Evolutionary conservation across 2,888 invertebrate species (phyloP).

Genomic region (Eupithecia exiguata): DNA sequence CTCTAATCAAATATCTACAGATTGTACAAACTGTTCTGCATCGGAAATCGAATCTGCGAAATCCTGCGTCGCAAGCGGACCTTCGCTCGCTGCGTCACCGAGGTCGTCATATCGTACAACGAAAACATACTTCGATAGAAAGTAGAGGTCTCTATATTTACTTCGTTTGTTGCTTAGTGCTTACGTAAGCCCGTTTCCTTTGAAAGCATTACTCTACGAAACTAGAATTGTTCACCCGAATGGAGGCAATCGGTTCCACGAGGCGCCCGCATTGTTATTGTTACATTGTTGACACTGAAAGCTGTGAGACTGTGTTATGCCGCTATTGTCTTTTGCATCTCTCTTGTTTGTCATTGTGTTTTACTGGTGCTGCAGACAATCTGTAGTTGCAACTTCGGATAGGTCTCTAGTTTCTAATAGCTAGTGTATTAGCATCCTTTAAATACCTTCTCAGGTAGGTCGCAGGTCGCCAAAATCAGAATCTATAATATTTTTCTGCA

Average conservation of each 20-base stretch:
- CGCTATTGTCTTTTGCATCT: slow-evolving; percentile 40
- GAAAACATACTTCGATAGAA: not conserved
- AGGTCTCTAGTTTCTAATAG: not conserved
- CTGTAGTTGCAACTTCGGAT: not conserved
- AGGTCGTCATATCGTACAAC: not conserved
- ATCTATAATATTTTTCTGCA: too few species aligned
- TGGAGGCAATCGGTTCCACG: slow-evolving; percentile 50
- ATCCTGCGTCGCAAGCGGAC: too few species aligned
- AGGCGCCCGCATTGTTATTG: slow-evolving; percentile 43
- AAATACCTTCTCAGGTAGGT: too few species aligned
- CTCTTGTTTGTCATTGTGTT: slow-evolving; percentile 28
- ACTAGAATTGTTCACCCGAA: slow-evolving; percentile 41
- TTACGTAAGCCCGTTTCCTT: slow-evolving; percentile 2
- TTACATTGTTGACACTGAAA: slow-evolving; percentile 47
- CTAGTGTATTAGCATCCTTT: not conserved
- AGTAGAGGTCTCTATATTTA: not conserved
- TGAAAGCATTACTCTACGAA: not conserved
- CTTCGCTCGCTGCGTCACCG: not conserved
- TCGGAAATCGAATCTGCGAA: too few species aligned
- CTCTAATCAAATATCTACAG: too few species aligned
- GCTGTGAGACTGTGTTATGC: slow-evolving; percentile 33
- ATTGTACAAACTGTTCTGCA: too few species aligned
- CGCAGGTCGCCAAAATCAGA: too few species aligned
- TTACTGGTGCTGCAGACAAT: not conserved
- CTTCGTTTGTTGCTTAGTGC: not conserved